These are phyloP conservation scores for Enteromius argenteus DNA, from an alignment of 2,797 vertebrate genomes.

Conservation along the genomic window DNA sequence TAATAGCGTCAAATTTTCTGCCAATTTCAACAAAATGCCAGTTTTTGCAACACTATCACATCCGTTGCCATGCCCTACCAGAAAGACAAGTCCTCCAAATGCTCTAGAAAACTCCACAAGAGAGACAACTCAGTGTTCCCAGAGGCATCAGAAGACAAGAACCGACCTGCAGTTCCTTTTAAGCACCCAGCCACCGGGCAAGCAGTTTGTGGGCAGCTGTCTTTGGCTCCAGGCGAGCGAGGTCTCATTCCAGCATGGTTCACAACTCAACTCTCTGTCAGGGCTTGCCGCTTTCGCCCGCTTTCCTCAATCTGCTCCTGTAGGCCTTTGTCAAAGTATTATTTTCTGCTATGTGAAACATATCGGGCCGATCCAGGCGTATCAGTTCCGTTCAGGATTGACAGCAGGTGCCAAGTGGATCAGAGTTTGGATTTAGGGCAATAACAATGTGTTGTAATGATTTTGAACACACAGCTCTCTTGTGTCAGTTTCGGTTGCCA, in stretches of 20 bases:
- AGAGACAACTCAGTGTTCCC: conserved; percentile 73
- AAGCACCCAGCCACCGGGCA: conserved; percentile 78
- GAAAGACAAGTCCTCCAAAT: conserved; percentile 52
- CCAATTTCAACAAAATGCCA: conserved; percentile 1
- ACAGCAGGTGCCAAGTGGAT: conserved; percentile 48
- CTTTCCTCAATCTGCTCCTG: conserved; percentile 67
- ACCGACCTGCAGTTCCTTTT: conserved; percentile 74
- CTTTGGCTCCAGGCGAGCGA: conserved; percentile 72
- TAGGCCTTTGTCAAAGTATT: conserved; percentile 63
- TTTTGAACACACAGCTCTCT: conserved; percentile 50
- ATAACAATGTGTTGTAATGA: conserved; percentile 52
- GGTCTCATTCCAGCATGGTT: conserved; percentile 53
- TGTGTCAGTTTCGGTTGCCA: conserved; percentile 27
- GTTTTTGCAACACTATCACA: conserved; percentile 54
- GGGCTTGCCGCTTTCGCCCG: conserved; percentile 76
- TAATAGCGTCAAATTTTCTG: not conserved
- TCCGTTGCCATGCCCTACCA: conserved; percentile 65
- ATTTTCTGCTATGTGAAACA: conserved; percentile 54
- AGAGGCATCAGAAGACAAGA: conserved; percentile 77
- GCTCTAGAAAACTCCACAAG: not conserved
- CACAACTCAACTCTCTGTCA: conserved; percentile 75
- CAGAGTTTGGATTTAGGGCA: conserved; percentile 52
- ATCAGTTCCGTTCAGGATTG: conserved; percentile 52
- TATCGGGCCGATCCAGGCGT: conserved; percentile 63
- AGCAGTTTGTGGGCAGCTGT: conserved; percentile 73